Percentiles rank a stretch among this genome's conserved stretches.
Conservation (phyloP, 2,888 invertebrate genomes). For the Stenoptilia bipunctidactyla region DNA sequence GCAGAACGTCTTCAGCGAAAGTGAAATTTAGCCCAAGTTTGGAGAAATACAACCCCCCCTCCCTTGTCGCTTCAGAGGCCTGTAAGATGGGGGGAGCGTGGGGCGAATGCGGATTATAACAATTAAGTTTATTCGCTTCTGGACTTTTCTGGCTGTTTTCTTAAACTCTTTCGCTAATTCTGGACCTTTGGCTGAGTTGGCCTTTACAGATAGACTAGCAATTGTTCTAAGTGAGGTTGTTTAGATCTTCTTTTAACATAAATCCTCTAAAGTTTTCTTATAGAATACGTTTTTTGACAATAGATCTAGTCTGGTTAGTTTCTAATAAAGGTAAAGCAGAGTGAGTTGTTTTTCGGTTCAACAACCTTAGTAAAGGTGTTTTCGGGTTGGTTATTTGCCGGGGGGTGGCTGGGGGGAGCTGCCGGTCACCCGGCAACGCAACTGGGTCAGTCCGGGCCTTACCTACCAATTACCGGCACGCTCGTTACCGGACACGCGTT, state of each 20-base stretch:
- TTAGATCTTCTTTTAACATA: no score
- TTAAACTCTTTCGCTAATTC: background rate
- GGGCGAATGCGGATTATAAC: constrained; percentile 62
- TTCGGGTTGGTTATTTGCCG: constrained; percentile 65
- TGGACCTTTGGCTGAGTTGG: background rate
- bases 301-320: no score
- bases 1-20: constrained; percentile 67
- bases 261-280: no score
- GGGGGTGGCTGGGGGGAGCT: constrained; percentile 27
- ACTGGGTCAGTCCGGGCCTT: constrained; percentile 67
- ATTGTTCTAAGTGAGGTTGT: no score
- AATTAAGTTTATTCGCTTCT: constrained; percentile 63
- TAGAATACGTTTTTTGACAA: no score
- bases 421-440: constrained; percentile 65
- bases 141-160: background rate
- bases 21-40: constrained; percentile 71
- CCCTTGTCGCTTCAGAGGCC: constrained; percentile 22
- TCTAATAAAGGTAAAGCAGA: no score
- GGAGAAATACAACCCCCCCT: constrained; percentile 61
- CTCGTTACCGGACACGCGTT: constrained; percentile 72
- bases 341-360: constrained; percentile 52
- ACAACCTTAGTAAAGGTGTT: constrained; percentile 70
- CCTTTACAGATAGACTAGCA: no score
- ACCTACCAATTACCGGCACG: constrained; percentile 71
- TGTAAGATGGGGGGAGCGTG: constrained; percentile 38